Evolutionary conservation across 2,888 invertebrate genomes (phyloP).

Genomic region (Hydrotaea cyrtoneurina): DNA sequence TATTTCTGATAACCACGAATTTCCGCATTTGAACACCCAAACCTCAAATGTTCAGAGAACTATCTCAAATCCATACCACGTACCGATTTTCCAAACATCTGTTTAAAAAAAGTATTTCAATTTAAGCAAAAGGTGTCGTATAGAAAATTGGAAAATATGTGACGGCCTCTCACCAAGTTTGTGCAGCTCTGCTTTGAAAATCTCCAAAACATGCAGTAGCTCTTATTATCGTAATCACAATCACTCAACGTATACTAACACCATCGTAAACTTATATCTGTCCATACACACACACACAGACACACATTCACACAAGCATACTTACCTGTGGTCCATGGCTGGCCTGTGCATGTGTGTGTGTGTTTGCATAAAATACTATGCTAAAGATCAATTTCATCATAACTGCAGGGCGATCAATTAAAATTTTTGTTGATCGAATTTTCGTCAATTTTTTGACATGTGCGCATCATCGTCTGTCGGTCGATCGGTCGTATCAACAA

Average conservation of each 20-base stretch:
- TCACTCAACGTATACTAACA: slow-evolving; percentile 69
- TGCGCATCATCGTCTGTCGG: slow-evolving; percentile 68
- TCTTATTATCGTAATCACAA: slow-evolving; percentile 79
- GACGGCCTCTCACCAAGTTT: not conserved
- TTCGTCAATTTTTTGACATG: slow-evolving; percentile 81
- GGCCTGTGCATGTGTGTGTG: not conserved
- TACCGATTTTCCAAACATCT: no score
- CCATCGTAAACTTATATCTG: not conserved
- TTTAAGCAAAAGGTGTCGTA: no score
- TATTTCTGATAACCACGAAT: no score
- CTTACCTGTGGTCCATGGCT: slow-evolving; percentile 3
- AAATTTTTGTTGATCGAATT: slow-evolving; percentile 81
- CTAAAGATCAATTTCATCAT: slow-evolving; percentile 79
- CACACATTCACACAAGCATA: slow-evolving; percentile 1
- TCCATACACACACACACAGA: not conserved
- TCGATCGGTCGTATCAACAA: slow-evolving; percentile 2
- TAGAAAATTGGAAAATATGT: no score
- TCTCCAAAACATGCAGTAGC: slow-evolving; percentile 67
- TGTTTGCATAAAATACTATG: slow-evolving; percentile 45
- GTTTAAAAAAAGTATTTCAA: no score
- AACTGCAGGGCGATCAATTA: slow-evolving; percentile 81
- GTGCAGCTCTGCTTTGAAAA: not conserved
- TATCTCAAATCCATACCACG: no score
- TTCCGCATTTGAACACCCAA: no score
- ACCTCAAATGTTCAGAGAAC: no score